Evolutionary conservation across 2,888 invertebrate genomes (phyloP), one percentile per base, ranked within the genome.

Genomic region (Zaprionus bogoriensis): DNA sequence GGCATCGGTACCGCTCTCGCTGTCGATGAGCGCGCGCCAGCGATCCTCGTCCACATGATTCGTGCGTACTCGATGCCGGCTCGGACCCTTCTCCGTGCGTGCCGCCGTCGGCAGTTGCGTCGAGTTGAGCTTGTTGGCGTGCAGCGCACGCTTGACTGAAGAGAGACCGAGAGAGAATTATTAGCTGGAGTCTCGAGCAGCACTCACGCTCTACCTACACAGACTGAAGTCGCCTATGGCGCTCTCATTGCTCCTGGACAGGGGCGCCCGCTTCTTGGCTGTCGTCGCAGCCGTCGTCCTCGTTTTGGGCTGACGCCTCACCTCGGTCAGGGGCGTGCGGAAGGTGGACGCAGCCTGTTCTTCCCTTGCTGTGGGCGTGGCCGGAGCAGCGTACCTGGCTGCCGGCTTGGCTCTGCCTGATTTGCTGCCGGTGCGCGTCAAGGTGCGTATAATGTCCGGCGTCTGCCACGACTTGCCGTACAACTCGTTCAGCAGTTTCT

Each of bases 381-480:
- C 32, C 1, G 32, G 7, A 4, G 32, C 32, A 27, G 27, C 10
- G 10, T 9, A 10, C 10, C 27, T 27, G 6, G 45, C 12, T 2
- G 39, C 20, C 1, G 30, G 9, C 22, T 74, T 79, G n/a, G n/a
- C n/a, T n/a, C 47, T 63, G 4, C 68, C 68, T 27, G n/a, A n/a
- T n/a, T 69, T 76, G 27, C 73, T 74, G 46, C 73, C 76, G 20
- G 71, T 73, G 3, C 81, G 87, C 38, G 88, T 89, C 0, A 90
- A 67, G 0, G 88, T 87, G 25, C 85, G 84, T 22, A 91, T 84
- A 0, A 90, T 80, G 38, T 90, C 89, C 0, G 91, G 91, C 0
- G 91, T 91, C 67, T 89, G 87, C 91, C 91, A 91, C 2, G 84
- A 53, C 36, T 88, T 81, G 2, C 91, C 91, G 53, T 91, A 91